phyloP scores from a whole-genome alignment of 1,140 invertebrate genomes.

The Stegodyphus mimosarum region DNA sequence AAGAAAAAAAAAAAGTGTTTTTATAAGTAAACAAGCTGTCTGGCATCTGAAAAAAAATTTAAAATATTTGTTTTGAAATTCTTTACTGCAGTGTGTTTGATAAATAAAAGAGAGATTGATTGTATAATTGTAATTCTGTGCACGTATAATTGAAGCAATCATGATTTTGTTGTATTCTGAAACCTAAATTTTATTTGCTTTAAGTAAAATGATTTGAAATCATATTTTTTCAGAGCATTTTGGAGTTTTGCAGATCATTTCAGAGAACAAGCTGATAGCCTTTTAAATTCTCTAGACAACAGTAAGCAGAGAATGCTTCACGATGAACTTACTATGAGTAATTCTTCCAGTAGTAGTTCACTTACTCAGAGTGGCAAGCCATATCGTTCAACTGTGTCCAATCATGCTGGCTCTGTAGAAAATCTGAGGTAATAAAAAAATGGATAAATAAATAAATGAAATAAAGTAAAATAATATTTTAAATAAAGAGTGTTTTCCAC shows the following conservation, averaged over 20 bases:
- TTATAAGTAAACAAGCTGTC: no score
- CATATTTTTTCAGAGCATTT: slow-evolving; percentile 78
- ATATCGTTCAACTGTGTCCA: slow-evolving; percentile 46
- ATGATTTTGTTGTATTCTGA: background rate
- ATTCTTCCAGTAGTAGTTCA: slow-evolving; percentile 70
- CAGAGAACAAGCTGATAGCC: slow-evolving; percentile 85
- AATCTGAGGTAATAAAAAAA: slow-evolving; percentile 60
- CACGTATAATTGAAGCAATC: no score
- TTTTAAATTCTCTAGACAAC: slow-evolving; percentile 85
- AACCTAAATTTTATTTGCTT: background rate
- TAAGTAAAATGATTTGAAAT: background rate
- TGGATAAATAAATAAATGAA: no score
- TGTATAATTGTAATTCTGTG: no score
- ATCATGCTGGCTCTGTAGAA: slow-evolving; percentile 63
- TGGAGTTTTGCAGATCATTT: slow-evolving; percentile 92
- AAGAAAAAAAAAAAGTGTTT: no score
- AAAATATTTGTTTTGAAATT: no score
- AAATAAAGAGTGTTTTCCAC: no score
- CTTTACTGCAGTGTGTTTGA: no score
- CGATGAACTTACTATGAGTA: slow-evolving; percentile 71
- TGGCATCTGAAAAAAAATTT: no score
- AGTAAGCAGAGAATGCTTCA: slow-evolving; percentile 86
- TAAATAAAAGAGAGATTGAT: no score
- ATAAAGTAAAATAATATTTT: no score
- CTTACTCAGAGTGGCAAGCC: slow-evolving; percentile 29